Evolutionary conservation across 2,113 vertebrate species (phyloP).

Genomic region (Trochalopteron elliotii): DNA sequence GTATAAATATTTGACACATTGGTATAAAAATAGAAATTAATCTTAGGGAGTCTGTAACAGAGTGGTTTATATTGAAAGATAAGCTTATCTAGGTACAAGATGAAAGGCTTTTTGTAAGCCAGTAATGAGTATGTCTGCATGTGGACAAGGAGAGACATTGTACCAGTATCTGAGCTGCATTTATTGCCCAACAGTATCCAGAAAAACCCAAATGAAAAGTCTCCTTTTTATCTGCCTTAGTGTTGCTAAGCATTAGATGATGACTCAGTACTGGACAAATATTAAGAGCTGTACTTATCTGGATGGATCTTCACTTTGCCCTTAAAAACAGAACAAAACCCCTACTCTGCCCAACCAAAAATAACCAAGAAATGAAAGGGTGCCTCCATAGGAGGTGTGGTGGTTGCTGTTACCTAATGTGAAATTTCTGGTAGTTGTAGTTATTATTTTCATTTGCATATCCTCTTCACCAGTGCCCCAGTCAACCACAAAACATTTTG

Average conservation of each 20-base stretch:
- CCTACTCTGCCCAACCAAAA: not conserved
- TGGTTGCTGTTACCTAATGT: conserved; percentile 24
- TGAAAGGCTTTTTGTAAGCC: not conserved
- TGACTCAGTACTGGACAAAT: not conserved
- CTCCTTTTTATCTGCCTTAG: not conserved
- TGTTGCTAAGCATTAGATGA: not conserved
- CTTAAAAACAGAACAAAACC: not conserved
- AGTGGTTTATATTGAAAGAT: not conserved
- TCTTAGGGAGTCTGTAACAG: not conserved
- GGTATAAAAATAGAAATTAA: not conserved
- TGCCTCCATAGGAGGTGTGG: not conserved
- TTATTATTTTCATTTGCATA: conserved; percentile 41
- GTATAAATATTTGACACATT: not conserved
- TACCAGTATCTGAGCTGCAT: not conserved
- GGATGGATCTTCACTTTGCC: not conserved
- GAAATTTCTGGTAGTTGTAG: not conserved
- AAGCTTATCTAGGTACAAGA: not conserved
- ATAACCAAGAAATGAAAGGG: not conserved
- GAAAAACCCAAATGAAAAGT: not conserved
- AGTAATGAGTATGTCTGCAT: not conserved
- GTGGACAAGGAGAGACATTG: not conserved
- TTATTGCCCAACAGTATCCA: not conserved
- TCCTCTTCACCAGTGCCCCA: conserved; percentile 51
- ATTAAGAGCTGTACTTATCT: not conserved
- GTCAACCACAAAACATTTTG: conserved; percentile 61